Conservation (phyloP, 2,113 vertebrate genomes). For the Pyrgilauda ruficollis region DNA sequence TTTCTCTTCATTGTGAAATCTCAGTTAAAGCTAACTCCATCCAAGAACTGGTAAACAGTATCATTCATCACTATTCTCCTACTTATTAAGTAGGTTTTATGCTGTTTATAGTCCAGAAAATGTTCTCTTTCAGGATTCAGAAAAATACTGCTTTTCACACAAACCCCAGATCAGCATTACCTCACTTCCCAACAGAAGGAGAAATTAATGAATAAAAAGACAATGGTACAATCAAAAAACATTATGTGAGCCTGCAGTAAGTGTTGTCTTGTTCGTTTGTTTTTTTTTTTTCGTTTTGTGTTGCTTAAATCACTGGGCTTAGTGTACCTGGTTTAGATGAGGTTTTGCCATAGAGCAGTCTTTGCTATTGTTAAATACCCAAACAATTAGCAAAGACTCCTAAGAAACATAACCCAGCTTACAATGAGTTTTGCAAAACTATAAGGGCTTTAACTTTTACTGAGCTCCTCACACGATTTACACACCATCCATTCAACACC, state of each 20-base stretch:
- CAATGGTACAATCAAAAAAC: neutral
- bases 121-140: neutral
- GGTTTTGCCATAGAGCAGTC: neutral
- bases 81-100: slow-evolving; percentile 41
- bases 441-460: neutral
- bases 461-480: neutral
- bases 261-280: neutral
- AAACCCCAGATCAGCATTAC: neutral
- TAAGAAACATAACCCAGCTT: neutral
- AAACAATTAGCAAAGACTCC: neutral
- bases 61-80: slow-evolving; percentile 21
- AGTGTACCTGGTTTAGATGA: neutral
- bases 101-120: slow-evolving; percentile 27
- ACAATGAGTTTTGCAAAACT: neutral
- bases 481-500: neutral
- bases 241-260: neutral
- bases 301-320: neutral
- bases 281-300: neutral
- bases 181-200: neutral
- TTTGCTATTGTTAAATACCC: neutral
- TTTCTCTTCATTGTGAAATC: slow-evolving; percentile 25
- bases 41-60: slow-evolving; percentile 37
- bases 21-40: slow-evolving; percentile 21
- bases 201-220: neutral
- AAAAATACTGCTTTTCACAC: neutral